phyloP scores from a whole-genome alignment of 2,797 vertebrate species.

The Salarias fasciatus region DNA sequence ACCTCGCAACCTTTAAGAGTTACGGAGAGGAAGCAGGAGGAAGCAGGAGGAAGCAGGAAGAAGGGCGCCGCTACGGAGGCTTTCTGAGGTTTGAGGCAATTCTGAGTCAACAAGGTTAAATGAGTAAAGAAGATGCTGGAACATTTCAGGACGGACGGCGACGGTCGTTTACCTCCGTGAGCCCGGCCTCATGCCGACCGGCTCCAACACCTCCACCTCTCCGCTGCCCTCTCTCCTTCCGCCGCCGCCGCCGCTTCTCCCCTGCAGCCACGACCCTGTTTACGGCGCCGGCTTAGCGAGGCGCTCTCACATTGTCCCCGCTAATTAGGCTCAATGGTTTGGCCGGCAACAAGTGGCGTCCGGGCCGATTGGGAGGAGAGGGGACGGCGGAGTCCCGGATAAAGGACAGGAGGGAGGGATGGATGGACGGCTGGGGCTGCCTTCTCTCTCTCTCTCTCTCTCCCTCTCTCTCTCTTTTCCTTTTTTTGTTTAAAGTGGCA shows the following conservation, averaged over 20 bases:
- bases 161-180: slow-evolving; percentile 59
- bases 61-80: no score
- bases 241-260: background rate
- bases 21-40: no score
- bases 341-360: slow-evolving; percentile 75
- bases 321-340: slow-evolving; percentile 83
- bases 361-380: slow-evolving; percentile 48
- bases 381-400: slow-evolving; percentile 1
- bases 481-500: slow-evolving; percentile 34
- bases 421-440: no score
- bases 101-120: no score
- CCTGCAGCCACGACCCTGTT: slow-evolving; percentile 44
- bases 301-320: slow-evolving; percentile 75
- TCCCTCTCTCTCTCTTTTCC: no score
- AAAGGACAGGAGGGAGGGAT: slow-evolving; percentile 20
- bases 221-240: slow-evolving; percentile 22
- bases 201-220: slow-evolving; percentile 25
- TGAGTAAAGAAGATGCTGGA: no score
- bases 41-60: no score
- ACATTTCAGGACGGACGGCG: no score
- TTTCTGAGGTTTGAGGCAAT: no score
- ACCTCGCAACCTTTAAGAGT: no score
- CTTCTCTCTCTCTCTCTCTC: no score
- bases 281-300: slow-evolving; percentile 59
- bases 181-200: slow-evolving; percentile 53